A percentile compares a stretch with the other conserved stretches of the same genome.
Evolutionary conservation across 2,888 invertebrate genomes (phyloP).

Genomic region (Nasonia oneida): DNA sequence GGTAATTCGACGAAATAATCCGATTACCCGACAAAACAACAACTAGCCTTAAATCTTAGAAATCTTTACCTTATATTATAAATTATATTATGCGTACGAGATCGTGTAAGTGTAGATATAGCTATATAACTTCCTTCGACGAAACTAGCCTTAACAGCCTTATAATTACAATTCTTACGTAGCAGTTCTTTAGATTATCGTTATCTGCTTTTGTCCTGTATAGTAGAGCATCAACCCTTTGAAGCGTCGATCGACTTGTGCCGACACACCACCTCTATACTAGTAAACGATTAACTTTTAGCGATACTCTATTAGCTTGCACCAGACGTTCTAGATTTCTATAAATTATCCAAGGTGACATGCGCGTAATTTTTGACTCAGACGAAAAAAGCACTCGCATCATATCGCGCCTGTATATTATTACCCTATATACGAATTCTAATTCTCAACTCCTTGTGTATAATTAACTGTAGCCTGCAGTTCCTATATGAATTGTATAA

Average conservation of each 20-base stretch:
- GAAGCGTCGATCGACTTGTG: not conserved
- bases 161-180: conserved; percentile 14
- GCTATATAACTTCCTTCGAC: conserved; percentile 26
- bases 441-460: conserved; percentile 24
- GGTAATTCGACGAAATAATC: not conserved
- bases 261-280: not conserved
- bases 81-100: not conserved
- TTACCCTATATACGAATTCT: not conserved
- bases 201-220: conserved; percentile 24
- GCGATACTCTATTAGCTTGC: not conserved
- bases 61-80: conserved; percentile 6
- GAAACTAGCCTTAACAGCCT: conserved; percentile 40
- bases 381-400: not conserved
- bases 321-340: not conserved
- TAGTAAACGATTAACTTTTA: conserved; percentile 16
- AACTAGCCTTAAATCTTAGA: conserved; percentile 22
- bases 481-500: conserved; percentile 15
- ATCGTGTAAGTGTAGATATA: conserved; percentile 27
- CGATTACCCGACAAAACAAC: conserved; percentile 1
- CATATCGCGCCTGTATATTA: not conserved
- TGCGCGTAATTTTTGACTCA: not conserved
- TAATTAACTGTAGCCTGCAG: conserved; percentile 17
- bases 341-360: conserved; percentile 1
- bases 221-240: conserved; percentile 1
- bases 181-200: conserved; percentile 28